Evolutionary conservation across 2,888 invertebrate species (phyloP), one percentile per base, ranked within the genome.

Genomic region (Tachina fera): DNA sequence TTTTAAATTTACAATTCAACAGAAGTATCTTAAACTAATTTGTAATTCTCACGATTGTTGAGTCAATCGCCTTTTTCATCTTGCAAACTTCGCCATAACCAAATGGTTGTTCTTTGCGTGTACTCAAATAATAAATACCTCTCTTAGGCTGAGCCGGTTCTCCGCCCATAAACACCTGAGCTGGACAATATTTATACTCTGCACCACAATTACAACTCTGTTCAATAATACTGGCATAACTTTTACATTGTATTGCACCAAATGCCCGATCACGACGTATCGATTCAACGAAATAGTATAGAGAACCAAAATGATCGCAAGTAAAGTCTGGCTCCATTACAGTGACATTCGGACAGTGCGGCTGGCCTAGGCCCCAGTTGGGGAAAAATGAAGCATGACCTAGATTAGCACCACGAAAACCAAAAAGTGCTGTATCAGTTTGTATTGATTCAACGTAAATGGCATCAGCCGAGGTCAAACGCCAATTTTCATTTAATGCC

Each of bases 341-440:
- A 0, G 89, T 89, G 0, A 83, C 75, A 86, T 89, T 76, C 4
- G 84, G 88, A 82, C 92, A 92, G 74, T 92, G 92, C 1, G 91
- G 90, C 85, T 92, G 92, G 0, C 76, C 83, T 3, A 76, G 72
- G 13, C 91, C 92, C 83, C 90, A 90, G 60, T 92, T 92, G 13
- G 91, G 91, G 68, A 88, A 92, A 83, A 92, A 92, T 5, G 91
- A 91, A 1, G 91, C 89, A 31, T 89, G 89, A 1, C 90, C 92
- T n/a, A 91, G 61, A 6, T 53, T 47, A 4, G 68, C 79, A 9
- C 85, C 51, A 1, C 88, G 86, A 74, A 90, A 87, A 14, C 92
- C 92, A 43, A 91, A 82, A 0, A 87, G 53, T 11, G 87, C 88
- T 0, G 89, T 86, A 87, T 90, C 89, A 0, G 91, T 92, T 87